Base-by-base conservation (phyloP, 2,888 invertebrate species). In the Thysanoteuthis rhombus region DNA sequence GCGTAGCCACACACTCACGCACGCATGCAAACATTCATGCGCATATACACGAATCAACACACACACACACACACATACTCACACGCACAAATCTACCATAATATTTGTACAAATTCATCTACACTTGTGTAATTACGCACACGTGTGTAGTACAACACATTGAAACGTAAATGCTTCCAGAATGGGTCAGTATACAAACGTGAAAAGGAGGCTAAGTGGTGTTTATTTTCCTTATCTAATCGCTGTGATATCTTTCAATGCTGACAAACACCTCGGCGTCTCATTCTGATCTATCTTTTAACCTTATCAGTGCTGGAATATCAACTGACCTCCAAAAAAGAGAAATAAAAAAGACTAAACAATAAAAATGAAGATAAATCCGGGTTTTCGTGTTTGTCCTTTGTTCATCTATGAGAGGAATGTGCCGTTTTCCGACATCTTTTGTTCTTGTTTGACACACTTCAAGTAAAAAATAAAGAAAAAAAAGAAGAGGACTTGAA, bases 221-320 rank as follows among this genome's bases (percentile, higher is more conserved):
- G n/a, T 75, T 75, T n/a, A 12, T 75, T 75, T n/a, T 75, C n/a
- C 75, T 75, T 75, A 75, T 75, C 75, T 75, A 32, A 75, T n/a
- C 75, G 16, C 0, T 10, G 75, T 75, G 75, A n/a, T n/a, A 75
- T n/a, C 75, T 75, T 75, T 75, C 32, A 0, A n/a, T 75, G 75
- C 75, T 75, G n/a, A 75, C 75, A 75, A 75, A 75, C 75, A 75
- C 75, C n/a, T n/a, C 75, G 75, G n/a, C n/a, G 75, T 75, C 75
- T 75, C 75, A 8, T 75, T 58, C n/a, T n/a, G n/a, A 32, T 75
- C 75, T 75, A n/a, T 75, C 75, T n/a, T 12, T 75, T 75, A 12
- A 75, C 32, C n/a, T 75, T 75, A 75, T 75, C 75, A n/a, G 32
- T 1, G 10, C 75, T n/a, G 75, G 75, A 75, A 75, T 75, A n/a